phyloP scores from a whole-genome alignment of 1,140 invertebrate species.

The Drosophila littoralis region DNA sequence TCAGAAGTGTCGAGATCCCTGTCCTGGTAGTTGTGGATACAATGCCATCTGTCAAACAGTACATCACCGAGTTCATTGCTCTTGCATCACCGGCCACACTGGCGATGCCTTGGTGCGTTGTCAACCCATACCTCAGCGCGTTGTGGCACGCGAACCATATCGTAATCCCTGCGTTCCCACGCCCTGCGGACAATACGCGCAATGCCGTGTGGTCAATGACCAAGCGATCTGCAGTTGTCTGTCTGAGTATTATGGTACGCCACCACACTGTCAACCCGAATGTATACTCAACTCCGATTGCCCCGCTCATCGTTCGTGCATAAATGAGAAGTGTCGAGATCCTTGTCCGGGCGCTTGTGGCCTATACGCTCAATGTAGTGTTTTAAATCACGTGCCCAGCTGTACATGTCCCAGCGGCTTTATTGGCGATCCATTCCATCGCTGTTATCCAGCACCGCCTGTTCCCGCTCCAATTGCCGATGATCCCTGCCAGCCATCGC shows the following conservation, averaged over 20 bases:
- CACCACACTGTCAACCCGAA: slow-evolving; percentile 90
- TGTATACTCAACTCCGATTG: slow-evolving; percentile 90
- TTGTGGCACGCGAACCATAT: slow-evolving; percentile 87
- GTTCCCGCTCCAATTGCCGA: slow-evolving; percentile 87
- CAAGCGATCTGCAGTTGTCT: slow-evolving; percentile 89
- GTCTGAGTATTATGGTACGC: slow-evolving; percentile 88
- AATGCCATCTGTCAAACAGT: slow-evolving; percentile 93
- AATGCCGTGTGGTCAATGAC: slow-evolving; percentile 85
- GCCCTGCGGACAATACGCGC: slow-evolving; percentile 89
- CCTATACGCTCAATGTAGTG: slow-evolving; percentile 89
- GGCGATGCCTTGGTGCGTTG: slow-evolving; percentile 93
- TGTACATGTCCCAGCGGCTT: slow-evolving; percentile 90
- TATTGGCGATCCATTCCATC: slow-evolving; percentile 87
- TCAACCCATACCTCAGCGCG: slow-evolving; percentile 83
- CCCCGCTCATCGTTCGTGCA: slow-evolving; percentile 88
- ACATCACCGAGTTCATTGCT: slow-evolving; percentile 92
- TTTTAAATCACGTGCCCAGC: slow-evolving; percentile 90
- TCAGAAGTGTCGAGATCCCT: slow-evolving; percentile 92
- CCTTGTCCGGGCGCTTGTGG: slow-evolving; percentile 93
- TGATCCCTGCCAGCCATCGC: slow-evolving; percentile 89
- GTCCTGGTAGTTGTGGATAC: slow-evolving; percentile 90
- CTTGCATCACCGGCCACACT: slow-evolving; percentile 89
- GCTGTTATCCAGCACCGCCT: slow-evolving; percentile 85
- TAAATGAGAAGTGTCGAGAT: slow-evolving; percentile 92
- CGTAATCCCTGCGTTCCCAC: slow-evolving; percentile 89